Conservation (phyloP, 1,140 invertebrate species). For the Arion vulgaris region DNA sequence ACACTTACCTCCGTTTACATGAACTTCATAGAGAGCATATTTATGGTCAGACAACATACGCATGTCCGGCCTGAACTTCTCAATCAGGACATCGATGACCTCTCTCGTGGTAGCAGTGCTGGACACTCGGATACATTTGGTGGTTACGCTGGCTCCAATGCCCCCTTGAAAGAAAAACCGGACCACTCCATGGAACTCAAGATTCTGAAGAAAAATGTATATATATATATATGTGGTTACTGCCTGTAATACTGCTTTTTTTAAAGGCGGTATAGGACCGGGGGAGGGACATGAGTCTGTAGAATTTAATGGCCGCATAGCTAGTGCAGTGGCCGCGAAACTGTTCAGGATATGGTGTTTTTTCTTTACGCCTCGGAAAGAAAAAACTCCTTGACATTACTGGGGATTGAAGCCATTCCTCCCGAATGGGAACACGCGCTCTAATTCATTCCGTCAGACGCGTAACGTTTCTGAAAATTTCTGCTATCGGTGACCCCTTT, state of each 20-base stretch:
- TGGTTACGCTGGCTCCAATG: conserved; percentile 87
- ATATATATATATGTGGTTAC: background rate
- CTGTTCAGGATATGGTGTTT: too few relatives aligned
- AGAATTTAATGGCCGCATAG: too few relatives aligned
- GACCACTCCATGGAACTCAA: conserved; percentile 99
- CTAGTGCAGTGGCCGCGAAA: too few relatives aligned
- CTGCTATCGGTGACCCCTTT: too few relatives aligned
- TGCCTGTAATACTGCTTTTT: background rate
- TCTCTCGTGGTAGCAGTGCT: conserved; percentile 94
- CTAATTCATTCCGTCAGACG: too few relatives aligned
- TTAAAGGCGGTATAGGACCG: conserved; percentile 3
- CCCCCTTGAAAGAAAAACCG: conserved; percentile 94
- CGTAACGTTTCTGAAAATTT: too few relatives aligned
- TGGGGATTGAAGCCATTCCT: too few relatives aligned
- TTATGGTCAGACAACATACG: conserved; percentile 95
- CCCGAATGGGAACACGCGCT: too few relatives aligned
- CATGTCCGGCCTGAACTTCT: conserved; percentile 99
- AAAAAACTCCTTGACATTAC: too few relatives aligned
- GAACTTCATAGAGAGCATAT: conserved; percentile 94
- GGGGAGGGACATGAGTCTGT: too few relatives aligned
- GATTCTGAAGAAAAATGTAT: conserved; percentile 86
- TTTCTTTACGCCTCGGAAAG: too few relatives aligned
- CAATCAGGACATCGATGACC: conserved; percentile 96
- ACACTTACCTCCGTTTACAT: conserved; percentile 87
- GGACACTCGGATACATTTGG: conserved; percentile 98